Conservation (phyloP, 1,140 invertebrate genomes). For the Hycleus cichorii region DNA sequence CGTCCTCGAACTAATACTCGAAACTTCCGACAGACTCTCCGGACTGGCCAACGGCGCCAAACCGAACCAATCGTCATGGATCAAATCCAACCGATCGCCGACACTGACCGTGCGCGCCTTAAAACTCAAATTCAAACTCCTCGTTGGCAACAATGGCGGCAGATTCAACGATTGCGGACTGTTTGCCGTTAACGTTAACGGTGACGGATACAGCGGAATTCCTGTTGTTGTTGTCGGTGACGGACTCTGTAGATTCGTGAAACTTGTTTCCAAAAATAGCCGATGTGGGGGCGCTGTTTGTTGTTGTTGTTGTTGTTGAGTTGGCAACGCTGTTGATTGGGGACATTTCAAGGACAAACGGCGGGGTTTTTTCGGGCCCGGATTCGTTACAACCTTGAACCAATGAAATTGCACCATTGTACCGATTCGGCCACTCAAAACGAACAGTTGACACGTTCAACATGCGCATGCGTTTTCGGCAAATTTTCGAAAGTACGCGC, state of each 20-base stretch:
- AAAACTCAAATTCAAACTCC: slow-evolving; percentile 27
- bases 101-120: slow-evolving; percentile 28
- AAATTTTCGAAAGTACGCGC: no score
- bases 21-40: slow-evolving; percentile 75
- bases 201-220: slow-evolving; percentile 17
- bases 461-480: no score
- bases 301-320: slow-evolving; percentile 38
- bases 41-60: slow-evolving; percentile 76
- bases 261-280: slow-evolving; percentile 67
- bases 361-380: slow-evolving; percentile 65
- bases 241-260: slow-evolving; percentile 57
- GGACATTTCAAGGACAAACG: slow-evolving; percentile 37
- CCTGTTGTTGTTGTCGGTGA: slow-evolving; percentile 41
- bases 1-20: slow-evolving; percentile 54
- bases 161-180: not conserved
- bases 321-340: slow-evolving; percentile 16
- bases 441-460: no score
- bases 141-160: slow-evolving; percentile 18
- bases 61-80: slow-evolving; percentile 57
- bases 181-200: not conserved
- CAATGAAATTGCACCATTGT: not conserved
- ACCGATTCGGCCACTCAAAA: no score
- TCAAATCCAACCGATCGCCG: slow-evolving; percentile 41
- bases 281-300: slow-evolving; percentile 47
- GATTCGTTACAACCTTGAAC: slow-evolving; percentile 66